Evolutionary conservation across 1,140 invertebrate species (phyloP).

Genomic region (Dendrolimus punctatus): DNA sequence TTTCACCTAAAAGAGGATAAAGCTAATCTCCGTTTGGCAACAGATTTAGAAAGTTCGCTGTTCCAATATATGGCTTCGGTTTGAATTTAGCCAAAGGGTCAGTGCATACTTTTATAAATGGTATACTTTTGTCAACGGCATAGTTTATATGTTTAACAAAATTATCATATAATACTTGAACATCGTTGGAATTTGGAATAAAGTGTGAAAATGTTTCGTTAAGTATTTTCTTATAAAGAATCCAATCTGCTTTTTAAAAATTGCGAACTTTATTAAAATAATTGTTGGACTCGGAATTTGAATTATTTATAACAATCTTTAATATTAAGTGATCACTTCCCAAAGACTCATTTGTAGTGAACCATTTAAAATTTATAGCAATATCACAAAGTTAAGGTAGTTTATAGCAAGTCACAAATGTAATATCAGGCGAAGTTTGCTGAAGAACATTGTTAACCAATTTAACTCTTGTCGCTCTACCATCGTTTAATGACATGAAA

Average conservation of each 20-base stretch:
- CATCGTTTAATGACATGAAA: neutral
- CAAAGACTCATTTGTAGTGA: neutral
- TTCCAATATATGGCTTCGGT: slow-evolving; percentile 12
- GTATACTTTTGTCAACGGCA: slow-evolving; percentile 11
- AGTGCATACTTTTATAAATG: slow-evolving; percentile 3
- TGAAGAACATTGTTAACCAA: neutral
- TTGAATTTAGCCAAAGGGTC: slow-evolving; percentile 6
- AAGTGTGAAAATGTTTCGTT: neutral
- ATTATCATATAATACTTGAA: neutral
- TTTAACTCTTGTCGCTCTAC: neutral
- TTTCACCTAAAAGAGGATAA: slow-evolving; percentile 4
- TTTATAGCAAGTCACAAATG: neutral
- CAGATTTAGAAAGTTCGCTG: slow-evolving; percentile 5
- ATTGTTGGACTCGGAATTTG: neutral
- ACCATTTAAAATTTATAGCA: neutral
- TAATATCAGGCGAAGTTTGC: neutral
- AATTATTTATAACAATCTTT: neutral
- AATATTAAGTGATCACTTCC: neutral
- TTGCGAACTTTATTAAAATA: neutral
- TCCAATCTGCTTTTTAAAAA: neutral
- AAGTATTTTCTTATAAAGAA: neutral
- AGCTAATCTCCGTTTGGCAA: slow-evolving; percentile 10
- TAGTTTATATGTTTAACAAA: slow-evolving; percentile 11
- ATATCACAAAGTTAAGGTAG: too few species aligned
- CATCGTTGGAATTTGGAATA: neutral